Evolutionary conservation across 2,797 vertebrate species (phyloP).

Genomic region (Yasuhikotakia modesta): DNA sequence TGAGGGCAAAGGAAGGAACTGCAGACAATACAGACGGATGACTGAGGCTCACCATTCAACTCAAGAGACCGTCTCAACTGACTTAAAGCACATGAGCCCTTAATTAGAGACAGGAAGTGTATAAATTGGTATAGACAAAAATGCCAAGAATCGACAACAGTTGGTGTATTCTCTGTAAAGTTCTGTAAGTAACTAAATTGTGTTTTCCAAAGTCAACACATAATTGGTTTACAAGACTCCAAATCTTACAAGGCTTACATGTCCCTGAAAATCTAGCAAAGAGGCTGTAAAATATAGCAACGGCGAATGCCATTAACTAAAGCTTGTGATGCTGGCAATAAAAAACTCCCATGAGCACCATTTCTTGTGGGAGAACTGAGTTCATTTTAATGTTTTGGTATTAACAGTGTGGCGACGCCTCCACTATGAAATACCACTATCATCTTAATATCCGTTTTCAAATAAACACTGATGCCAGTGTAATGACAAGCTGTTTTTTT

Average conservation of each 20-base stretch:
- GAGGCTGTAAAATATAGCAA: slow-evolving; percentile 31
- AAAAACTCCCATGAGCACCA: slow-evolving; percentile 9
- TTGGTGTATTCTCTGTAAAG: slow-evolving; percentile 36
- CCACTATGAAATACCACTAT: background rate
- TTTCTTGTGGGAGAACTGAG: background rate
- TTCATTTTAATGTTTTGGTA: slow-evolving; percentile 21
- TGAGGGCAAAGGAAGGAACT: slow-evolving; percentile 34
- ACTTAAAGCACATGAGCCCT: slow-evolving; percentile 28
- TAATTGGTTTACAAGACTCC: background rate
- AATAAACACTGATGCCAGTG: too few species aligned
- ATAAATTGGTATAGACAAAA: slow-evolving; percentile 30
- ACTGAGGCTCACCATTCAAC: slow-evolving; percentile 39
- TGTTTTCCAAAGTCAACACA: slow-evolving; percentile 2
- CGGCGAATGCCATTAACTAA: slow-evolving; percentile 22
- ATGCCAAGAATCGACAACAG: background rate
- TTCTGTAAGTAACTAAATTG: slow-evolving; percentile 14
- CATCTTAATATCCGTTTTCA: too few species aligned
- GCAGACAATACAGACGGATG: background rate
- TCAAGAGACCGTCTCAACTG: slow-evolving; percentile 27
- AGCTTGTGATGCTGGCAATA: slow-evolving; percentile 27
- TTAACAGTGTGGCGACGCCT: slow-evolving; percentile 14
- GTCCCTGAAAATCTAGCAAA: slow-evolving; percentile 9
- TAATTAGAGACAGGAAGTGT: slow-evolving; percentile 44
- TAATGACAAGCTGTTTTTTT: too few species aligned
- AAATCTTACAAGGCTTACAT: slow-evolving; percentile 6